phyloP scores from a whole-genome alignment of 2,113 vertebrate species.

The Vulpes ferrilata region DNA sequence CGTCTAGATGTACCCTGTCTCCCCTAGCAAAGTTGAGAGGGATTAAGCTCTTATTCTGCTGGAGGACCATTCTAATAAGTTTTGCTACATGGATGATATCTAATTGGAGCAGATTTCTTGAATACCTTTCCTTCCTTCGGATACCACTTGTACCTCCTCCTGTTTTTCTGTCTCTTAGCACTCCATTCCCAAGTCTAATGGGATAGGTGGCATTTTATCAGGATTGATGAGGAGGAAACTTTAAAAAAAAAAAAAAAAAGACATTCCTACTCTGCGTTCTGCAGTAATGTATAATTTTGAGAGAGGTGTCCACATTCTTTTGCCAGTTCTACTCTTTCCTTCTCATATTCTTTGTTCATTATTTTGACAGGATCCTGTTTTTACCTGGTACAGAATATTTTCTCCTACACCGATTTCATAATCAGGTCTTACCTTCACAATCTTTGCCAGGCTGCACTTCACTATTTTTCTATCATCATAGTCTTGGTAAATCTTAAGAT shows the following conservation, averaged over 20 bases:
- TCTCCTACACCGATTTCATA: slow-evolving; percentile 51
- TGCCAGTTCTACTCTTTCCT: not conserved
- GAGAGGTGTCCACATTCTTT: not conserved
- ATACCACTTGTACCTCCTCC: not conserved
- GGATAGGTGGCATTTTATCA: not conserved
- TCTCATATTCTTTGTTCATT: not conserved
- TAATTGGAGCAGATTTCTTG: not conserved
- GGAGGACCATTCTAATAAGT: not conserved
- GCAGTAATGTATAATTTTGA: slow-evolving; percentile 11
- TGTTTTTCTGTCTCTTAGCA: not conserved
- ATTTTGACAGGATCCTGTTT: slow-evolving; percentile 31
- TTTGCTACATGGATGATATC: not conserved
- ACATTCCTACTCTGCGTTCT: not conserved
- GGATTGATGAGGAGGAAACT: not conserved
- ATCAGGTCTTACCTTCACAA: not conserved
- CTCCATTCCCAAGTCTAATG: not conserved
- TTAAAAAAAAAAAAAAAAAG: not conserved
- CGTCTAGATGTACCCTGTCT: not conserved
- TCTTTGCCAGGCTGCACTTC: not conserved
- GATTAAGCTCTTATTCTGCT: not conserved
- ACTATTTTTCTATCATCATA: slow-evolving; percentile 11
- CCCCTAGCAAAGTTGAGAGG: not conserved
- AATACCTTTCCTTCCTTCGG: not conserved
- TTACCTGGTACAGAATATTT: slow-evolving; percentile 61
- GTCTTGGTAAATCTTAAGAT: not conserved